These are phyloP conservation scores for Philonicus albiceps DNA, from an alignment of 2,888 invertebrate species.

Conservation along the genomic window DNA sequence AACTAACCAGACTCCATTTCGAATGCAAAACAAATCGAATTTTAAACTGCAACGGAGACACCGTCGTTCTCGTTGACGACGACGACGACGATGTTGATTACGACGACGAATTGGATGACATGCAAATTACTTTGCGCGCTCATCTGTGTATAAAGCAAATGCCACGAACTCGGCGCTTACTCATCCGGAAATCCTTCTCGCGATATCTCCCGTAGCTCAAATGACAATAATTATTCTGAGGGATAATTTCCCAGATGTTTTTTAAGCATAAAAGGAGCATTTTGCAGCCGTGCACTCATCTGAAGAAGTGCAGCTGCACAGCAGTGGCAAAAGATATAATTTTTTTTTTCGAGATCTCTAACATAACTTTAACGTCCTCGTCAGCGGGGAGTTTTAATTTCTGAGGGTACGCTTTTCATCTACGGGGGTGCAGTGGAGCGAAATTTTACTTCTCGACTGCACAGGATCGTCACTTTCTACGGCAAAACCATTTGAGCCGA, in stretches of 20 bases:
- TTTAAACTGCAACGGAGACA: not conserved
- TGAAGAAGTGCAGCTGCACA: not conserved
- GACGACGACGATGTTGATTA: not conserved
- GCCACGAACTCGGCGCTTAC: not conserved
- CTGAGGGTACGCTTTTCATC: not conserved
- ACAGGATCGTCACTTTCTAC: constrained; percentile 14
- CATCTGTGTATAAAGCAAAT: not conserved
- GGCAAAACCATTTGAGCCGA: not conserved
- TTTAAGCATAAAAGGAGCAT: constrained; percentile 10
- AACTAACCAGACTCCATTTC: not conserved
- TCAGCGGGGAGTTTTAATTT: constrained; percentile 11
- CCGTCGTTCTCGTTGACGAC: not conserved
- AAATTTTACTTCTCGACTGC: not conserved
- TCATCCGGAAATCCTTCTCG: not conserved
- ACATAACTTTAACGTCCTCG: not conserved
- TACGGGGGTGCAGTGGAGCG: not conserved
- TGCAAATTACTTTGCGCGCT: constrained; percentile 9
- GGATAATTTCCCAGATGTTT: constrained; percentile 24
- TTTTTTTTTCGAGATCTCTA: not conserved
- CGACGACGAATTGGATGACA: not conserved
- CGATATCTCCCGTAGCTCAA: not conserved
- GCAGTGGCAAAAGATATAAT: not conserved
- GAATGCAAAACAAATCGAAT: not conserved
- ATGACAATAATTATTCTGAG: constrained; percentile 20
- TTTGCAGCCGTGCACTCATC: not conserved